phyloP scores from a whole-genome alignment of 2,113 vertebrate genomes.

The Alethe diademata region DNA sequence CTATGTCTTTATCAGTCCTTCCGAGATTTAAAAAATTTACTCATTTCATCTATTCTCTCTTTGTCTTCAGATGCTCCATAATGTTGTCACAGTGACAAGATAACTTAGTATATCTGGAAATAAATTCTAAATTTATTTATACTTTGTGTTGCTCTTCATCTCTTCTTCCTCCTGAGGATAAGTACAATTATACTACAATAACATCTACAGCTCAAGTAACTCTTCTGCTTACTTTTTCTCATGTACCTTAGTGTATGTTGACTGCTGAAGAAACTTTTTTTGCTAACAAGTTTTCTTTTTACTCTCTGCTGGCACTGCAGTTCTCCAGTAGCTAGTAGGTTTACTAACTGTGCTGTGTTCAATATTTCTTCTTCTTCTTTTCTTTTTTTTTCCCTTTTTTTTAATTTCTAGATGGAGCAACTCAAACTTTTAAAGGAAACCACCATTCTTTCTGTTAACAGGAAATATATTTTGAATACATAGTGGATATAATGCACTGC shows the following conservation, averaged over 20 bases:
- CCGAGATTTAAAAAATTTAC: not conserved
- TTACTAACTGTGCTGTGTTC: not conserved
- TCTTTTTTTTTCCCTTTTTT: not conserved
- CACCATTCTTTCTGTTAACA: not conserved
- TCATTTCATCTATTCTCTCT: not conserved
- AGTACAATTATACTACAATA: not conserved
- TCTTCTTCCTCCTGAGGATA: not conserved
- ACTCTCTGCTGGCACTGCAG: not conserved
- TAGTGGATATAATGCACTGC: not conserved
- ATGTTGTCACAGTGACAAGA: not conserved
- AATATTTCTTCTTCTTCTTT: not conserved
- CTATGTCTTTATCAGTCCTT: not conserved
- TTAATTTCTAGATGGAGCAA: not conserved
- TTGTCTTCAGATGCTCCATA: not conserved
- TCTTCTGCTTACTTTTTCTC: not conserved
- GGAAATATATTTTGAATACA: not conserved
- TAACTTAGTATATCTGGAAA: not conserved
- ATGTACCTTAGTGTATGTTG: accelerated
- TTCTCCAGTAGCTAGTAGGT: not conserved
- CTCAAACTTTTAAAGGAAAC: not conserved
- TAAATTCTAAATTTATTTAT: not conserved
- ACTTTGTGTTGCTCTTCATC: not conserved
- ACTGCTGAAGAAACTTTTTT: not conserved
- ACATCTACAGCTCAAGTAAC: not conserved
- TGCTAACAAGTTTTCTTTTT: not conserved